A percentile compares a stretch with the other conserved stretches of the same genome.
These are phyloP conservation scores for Mayetiola destructor DNA, from an alignment of 2,888 invertebrate species.

Conservation along the genomic window DNA sequence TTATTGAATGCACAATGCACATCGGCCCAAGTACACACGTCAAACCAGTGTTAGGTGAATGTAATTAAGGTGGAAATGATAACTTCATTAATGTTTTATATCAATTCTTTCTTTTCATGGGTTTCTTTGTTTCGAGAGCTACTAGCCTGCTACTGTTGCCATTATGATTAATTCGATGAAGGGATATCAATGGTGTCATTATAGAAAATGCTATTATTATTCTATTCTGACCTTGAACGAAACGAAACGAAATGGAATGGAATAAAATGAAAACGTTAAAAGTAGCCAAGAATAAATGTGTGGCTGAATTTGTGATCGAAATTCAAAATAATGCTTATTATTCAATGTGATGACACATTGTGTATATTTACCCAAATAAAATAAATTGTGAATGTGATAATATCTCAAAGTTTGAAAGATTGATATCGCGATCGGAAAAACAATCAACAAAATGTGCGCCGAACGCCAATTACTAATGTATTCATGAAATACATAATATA, in stretches of 20 bases:
- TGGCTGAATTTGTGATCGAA: too few species aligned
- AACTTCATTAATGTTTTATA: conserved; percentile 3
- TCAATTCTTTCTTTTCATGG: too few species aligned
- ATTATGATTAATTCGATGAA: background rate
- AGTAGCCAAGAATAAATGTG: too few species aligned
- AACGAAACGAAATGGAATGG: background rate
- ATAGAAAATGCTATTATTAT: background rate
- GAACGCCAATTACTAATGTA: background rate
- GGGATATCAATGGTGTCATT: background rate
- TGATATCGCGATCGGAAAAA: background rate
- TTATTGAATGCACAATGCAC: background rate
- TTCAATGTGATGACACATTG: too few species aligned
- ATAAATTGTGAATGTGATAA: background rate
- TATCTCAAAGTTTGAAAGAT: background rate
- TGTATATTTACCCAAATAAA: too few species aligned
- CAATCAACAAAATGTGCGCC: background rate
- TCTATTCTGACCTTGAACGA: background rate
- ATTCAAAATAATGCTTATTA: too few species aligned
- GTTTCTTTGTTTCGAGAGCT: too few species aligned
- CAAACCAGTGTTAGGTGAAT: background rate
- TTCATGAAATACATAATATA: background rate
- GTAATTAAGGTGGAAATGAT: conserved; percentile 6
- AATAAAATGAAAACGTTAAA: background rate
- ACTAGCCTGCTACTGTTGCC: background rate
- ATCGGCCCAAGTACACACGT: background rate